Conservation (phyloP, 2,888 invertebrate genomes). For the Drosophila limbata region DNA sequence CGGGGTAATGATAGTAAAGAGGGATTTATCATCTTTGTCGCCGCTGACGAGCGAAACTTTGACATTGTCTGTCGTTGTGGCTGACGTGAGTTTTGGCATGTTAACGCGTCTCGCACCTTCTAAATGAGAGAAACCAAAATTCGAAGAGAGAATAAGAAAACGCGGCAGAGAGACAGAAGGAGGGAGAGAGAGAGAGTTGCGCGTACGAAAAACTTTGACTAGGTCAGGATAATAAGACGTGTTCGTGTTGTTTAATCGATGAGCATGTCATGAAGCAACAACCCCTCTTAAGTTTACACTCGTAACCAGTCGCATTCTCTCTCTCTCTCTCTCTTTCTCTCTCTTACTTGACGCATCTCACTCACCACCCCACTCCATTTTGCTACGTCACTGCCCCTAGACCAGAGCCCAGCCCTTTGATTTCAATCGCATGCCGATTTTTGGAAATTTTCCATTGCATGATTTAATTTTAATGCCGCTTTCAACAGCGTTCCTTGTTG, state of each 20-base stretch:
- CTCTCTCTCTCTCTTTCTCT: conserved; percentile 3
- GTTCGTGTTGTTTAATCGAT: conserved; percentile 66
- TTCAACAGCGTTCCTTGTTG: conserved; percentile 4
- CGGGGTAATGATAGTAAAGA: no score
- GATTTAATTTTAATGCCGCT: conserved; percentile 19
- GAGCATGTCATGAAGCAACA: conserved; percentile 48
- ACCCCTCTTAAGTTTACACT: conserved; percentile 19
- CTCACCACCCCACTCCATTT: neutral
- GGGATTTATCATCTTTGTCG: conserved; percentile 35
- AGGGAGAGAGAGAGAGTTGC: conserved; percentile 31
- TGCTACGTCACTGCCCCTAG: neutral
- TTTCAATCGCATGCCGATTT: conserved; percentile 23
- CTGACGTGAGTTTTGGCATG: conserved; percentile 65
- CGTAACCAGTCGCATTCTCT: conserved; percentile 6
- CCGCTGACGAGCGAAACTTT: conserved; percentile 18
- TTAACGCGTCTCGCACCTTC: conserved; percentile 4
- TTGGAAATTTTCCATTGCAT: conserved; percentile 72
- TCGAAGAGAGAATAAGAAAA: neutral
- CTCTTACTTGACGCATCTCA: neutral
- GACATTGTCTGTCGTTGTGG: conserved; percentile 31
- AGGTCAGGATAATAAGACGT: conserved; percentile 68
- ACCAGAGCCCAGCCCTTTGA: conserved; percentile 1
- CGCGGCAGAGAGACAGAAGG: neutral
- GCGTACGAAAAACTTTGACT: conserved; percentile 60
- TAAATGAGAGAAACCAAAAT: conserved; percentile 1